phyloP scores from a whole-genome alignment of 2,797 vertebrate genomes.

The Malacoraja senta region DNA sequence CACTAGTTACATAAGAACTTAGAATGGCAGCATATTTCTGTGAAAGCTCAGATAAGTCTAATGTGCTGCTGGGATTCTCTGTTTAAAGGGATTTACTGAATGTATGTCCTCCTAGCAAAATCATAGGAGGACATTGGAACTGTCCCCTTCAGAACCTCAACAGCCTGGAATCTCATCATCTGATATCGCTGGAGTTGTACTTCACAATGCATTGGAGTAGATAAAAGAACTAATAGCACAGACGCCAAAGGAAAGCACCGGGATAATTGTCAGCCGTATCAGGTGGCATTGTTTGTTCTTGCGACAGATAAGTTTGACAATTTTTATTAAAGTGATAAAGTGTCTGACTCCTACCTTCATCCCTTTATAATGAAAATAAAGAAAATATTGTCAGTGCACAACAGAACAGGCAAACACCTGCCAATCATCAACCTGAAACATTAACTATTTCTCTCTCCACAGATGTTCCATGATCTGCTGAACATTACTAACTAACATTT shows the following conservation, averaged over 20 bases:
- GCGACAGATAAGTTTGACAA: neutral
- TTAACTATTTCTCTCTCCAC: no score
- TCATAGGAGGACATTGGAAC: neutral
- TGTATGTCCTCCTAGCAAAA: no score
- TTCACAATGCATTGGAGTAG: no score
- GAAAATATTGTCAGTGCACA: no score
- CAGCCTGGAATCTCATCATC: neutral
- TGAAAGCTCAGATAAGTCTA: neutral
- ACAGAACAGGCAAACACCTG: no score
- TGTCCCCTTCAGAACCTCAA: neutral
- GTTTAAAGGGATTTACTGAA: neutral
- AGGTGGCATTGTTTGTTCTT: neutral
- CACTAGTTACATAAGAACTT: neutral
- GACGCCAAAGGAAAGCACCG: no score
- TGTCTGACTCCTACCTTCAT: neutral
- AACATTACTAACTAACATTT: no score
- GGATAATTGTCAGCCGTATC: neutral
- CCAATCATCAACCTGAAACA: no score
- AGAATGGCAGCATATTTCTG: neutral
- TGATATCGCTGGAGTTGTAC: neutral
- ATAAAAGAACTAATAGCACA: no score
- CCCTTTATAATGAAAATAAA: neutral
- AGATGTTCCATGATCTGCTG: no score
- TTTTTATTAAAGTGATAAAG: conserved; percentile 11
- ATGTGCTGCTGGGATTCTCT: neutral